Base-by-base conservation (phyloP, 2,888 invertebrate genomes). In the Sicus ferrugineus region DNA sequence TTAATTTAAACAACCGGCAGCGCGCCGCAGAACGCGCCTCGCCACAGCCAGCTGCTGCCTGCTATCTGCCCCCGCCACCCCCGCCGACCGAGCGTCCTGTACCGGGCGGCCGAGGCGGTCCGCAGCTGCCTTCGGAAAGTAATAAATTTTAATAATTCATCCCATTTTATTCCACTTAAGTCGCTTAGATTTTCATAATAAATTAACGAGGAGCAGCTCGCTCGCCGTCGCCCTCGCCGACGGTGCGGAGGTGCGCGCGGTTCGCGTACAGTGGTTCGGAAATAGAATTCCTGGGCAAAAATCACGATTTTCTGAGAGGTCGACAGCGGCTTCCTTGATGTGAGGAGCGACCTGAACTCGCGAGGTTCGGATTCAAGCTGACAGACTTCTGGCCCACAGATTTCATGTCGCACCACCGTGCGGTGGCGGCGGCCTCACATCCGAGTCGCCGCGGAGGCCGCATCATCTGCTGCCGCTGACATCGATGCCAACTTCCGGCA, bases 131-230 rank as follows among this genome's bases (percentile, higher is more conserved):
- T 82, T 79, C 77, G 74, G 71, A 74, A 74, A 82, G 79, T 79
- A 82, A 81, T 82, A 81, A 82, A 81, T 81, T 81, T 78, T 81
- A 81, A 82, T 82, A 82, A 81, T 81, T 81, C 81, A 81, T 82
- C 78, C 81, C 81, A 82, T 80, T 81, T 81, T 81, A 81, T 79
- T 78, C 81, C 82, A 81, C 82, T 82, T 81, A 81, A 82, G 81
- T 82, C 81, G 81, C 81, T 81, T 79, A 81, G 81, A 81, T 81
- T 81, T 82, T 81, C 81, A 81, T 82, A 82, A 81, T 81, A 81
- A 81, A 81, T 81, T 81, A 82, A 81, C 82, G 80, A 79, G 48
- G 59, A 19, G 16, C 34, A 28, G 28, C 23, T 9, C n/a, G n/a
- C 21, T 50, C 50, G 21, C 56, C 56, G 26, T 28, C 23, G n/a